Percentiles rank a stretch among this genome's conserved stretches.
Evolutionary conservation across 2,113 vertebrate genomes (phyloP).

Genomic region (Apteryx mantelli): DNA sequence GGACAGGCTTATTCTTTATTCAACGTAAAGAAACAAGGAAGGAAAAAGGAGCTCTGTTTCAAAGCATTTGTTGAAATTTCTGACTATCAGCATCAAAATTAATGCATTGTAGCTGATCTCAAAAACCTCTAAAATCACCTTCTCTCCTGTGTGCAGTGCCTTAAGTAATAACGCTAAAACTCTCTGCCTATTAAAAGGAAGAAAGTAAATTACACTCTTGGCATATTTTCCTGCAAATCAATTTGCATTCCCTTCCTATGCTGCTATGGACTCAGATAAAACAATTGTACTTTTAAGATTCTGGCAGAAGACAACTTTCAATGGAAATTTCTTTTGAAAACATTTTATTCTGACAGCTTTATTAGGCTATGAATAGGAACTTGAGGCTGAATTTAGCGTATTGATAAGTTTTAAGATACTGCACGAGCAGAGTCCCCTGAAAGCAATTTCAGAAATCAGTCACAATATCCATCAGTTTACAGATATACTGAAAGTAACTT

Average conservation of each 20-base stretch:
- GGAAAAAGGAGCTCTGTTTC: background rate
- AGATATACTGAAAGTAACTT: background rate
- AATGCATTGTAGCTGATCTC: background rate
- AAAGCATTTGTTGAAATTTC: background rate
- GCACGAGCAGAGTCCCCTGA: background rate
- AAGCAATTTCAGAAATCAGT: background rate
- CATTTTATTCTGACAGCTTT: slow-evolving; percentile 60
- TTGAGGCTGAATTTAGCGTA: background rate
- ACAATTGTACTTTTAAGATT: slow-evolving; percentile 33
- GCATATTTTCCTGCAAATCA: slow-evolving; percentile 23
- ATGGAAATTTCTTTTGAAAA: slow-evolving; percentile 33
- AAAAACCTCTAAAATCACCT: background rate
- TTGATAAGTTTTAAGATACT: slow-evolving; percentile 21
- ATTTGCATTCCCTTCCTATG: slow-evolving; percentile 20
- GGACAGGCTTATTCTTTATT: background rate
- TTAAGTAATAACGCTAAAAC: slow-evolving; percentile 29
- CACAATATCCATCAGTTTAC: background rate
- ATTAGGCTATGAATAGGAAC: slow-evolving; percentile 40
- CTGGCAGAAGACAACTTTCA: slow-evolving; percentile 44
- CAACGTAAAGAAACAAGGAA: background rate
- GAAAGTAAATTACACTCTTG: slow-evolving; percentile 45
- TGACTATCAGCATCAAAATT: background rate
- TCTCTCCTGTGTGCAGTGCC: background rate
- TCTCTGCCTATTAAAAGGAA: background rate
- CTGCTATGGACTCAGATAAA: background rate